Evolutionary conservation across 2,113 vertebrate species (phyloP).

Genomic region (Panthera tigris): DNA sequence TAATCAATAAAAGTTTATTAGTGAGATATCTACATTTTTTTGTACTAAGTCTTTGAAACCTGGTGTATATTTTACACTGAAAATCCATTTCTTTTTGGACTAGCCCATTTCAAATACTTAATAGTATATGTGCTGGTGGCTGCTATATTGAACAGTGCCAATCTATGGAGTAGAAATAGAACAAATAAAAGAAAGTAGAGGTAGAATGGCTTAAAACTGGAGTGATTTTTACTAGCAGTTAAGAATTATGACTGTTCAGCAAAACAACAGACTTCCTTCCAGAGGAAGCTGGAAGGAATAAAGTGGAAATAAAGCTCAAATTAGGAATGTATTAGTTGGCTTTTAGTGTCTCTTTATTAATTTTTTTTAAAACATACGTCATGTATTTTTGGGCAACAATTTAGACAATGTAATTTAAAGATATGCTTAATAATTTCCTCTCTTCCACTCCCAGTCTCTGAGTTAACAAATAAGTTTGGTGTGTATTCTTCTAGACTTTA

Average conservation of each 20-base stretch:
- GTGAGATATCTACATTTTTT: not conserved
- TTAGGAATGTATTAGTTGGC: not conserved
- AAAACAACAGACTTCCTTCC: not conserved
- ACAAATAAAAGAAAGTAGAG: not conserved
- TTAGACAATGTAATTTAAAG: not conserved
- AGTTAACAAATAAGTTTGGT: not conserved
- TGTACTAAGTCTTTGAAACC: not conserved
- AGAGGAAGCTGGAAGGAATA: not conserved
- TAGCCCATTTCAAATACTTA: not conserved
- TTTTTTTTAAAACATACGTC: not conserved
- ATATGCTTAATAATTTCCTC: not conserved
- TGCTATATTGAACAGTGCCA: not conserved
- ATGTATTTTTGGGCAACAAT: not conserved
- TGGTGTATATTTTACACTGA: not conserved
- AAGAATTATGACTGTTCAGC: not conserved
- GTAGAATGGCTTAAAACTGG: not conserved
- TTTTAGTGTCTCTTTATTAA: not conserved
- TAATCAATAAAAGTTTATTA: not conserved
- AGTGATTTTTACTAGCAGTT: not conserved
- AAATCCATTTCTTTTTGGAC: not conserved
- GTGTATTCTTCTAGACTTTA: not conserved
- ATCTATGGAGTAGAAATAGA: not conserved
- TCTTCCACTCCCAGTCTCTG: not conserved
- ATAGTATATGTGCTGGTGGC: not conserved
- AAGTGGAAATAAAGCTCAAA: not conserved